A percentile compares a stretch with the other conserved stretches of the same genome.
Evolutionary conservation across 2,888 invertebrate genomes (phyloP).

Genomic region (Ceriagrion tenellum): DNA sequence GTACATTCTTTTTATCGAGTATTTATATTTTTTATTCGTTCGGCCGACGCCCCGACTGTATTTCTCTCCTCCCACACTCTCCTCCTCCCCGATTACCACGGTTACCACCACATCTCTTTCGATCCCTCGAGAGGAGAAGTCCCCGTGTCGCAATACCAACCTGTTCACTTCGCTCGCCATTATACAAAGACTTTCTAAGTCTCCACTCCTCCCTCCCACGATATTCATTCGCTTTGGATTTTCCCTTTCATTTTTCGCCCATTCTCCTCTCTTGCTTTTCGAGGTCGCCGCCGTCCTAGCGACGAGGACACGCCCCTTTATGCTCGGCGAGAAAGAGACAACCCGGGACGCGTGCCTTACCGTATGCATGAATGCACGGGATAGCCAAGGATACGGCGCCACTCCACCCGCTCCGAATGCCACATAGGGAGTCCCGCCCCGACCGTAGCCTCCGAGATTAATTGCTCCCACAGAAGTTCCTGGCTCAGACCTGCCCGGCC

Average conservation of each 20-base stretch:
- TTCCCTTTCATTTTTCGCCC: constrained; percentile 14
- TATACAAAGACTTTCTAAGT: background rate
- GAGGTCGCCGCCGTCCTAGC: background rate
- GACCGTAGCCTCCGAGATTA: too few relatives aligned
- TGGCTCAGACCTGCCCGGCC: too few relatives aligned
- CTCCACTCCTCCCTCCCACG: background rate
- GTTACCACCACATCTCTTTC: background rate
- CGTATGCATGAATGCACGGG: background rate
- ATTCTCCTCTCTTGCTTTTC: background rate
- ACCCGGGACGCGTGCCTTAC: background rate
- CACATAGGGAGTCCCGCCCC: background rate
- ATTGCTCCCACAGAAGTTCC: too few relatives aligned
- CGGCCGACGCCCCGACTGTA: background rate
- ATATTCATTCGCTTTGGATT: background rate
- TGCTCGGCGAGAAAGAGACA: background rate
- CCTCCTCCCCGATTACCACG: background rate
- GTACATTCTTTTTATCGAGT: background rate
- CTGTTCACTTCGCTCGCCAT: too few relatives aligned
- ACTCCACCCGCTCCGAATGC: constrained; percentile 20
- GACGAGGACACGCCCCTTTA: background rate
- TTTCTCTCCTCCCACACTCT: background rate
- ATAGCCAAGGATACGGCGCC: background rate
- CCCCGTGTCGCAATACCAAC: background rate
- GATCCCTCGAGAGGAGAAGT: background rate
- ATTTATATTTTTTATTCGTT: background rate